Evolutionary conservation across 1,140 invertebrate genomes (phyloP).

Genomic region (Temnothorax longispinosus): DNA sequence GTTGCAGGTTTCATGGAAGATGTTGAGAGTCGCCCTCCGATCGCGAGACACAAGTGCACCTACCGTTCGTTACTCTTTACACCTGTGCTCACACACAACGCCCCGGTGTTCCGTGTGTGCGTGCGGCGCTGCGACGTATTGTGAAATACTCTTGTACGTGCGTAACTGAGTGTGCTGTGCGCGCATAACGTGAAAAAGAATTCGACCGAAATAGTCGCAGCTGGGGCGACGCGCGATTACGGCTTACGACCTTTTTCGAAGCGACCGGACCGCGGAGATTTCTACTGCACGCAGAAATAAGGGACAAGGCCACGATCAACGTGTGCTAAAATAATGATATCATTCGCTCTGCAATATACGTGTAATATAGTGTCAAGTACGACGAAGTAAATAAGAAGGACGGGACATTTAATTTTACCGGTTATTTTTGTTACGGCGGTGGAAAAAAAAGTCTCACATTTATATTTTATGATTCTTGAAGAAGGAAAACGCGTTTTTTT

Average conservation of each 20-base stretch:
- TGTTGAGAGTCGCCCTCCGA: constrained; percentile 49
- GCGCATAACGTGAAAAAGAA: constrained; percentile 49
- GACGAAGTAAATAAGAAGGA: background rate
- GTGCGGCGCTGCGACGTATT: constrained; percentile 6
- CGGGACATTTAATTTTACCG: constrained; percentile 8
- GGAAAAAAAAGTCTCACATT: background rate
- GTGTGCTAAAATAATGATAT: constrained; percentile 3
- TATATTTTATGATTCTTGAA: background rate
- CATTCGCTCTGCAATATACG: background rate
- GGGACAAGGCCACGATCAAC: constrained; percentile 19
- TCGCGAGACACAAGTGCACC: constrained; percentile 57
- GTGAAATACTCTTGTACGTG: constrained; percentile 31
- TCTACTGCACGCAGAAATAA: constrained; percentile 43
- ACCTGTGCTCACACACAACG: constrained; percentile 61
- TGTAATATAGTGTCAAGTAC: background rate
- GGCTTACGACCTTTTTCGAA: constrained; percentile 27
- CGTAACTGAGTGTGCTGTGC: background rate
- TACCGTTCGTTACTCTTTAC: constrained; percentile 58
- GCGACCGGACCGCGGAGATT: constrained; percentile 27
- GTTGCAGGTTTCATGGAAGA: constrained; percentile 27
- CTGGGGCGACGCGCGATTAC: constrained; percentile 19
- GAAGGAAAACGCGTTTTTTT: background rate
- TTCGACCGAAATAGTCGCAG: constrained; percentile 62
- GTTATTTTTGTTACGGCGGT: background rate
- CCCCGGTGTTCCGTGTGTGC: background rate